Conservation (phyloP, 2,888 invertebrate species). For the Lasius fuliginosus region DNA sequence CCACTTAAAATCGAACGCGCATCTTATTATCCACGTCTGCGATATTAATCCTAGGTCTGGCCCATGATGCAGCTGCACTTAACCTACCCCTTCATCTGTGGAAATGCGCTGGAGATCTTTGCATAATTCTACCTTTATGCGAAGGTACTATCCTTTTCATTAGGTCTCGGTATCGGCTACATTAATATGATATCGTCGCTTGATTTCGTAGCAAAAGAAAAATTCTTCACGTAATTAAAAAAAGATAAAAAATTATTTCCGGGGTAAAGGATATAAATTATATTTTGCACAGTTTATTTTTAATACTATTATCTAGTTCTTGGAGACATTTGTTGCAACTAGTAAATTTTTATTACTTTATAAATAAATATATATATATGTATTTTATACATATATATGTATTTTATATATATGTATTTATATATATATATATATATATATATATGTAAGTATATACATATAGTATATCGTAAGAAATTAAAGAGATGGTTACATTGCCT, state of each 20-base stretch:
- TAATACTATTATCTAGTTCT: background rate
- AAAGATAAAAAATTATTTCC: background rate
- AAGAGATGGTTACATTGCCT: background rate
- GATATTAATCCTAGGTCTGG: constrained; percentile 76
- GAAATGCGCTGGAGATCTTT: constrained; percentile 79
- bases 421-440: too few species aligned
- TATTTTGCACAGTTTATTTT: background rate
- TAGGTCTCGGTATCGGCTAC: background rate
- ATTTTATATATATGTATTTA: too few species aligned
- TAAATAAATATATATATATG: too few species aligned
- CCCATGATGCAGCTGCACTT: constrained; percentile 78
- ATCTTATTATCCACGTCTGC: constrained; percentile 77
- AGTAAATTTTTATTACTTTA: background rate
- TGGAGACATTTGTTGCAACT: background rate
- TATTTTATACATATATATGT: too few species aligned
- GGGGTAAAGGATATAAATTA: background rate
- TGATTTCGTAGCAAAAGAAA: background rate
- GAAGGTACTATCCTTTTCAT: constrained; percentile 47
- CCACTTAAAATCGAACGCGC: constrained; percentile 76
- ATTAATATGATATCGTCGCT: background rate
- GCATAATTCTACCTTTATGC: constrained; percentile 81
- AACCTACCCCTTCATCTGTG: constrained; percentile 83
- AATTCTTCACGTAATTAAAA: background rate
- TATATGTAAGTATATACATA: background rate
- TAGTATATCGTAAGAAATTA: background rate